A percentile compares a stretch with the other conserved stretches of the same genome.
Evolutionary conservation across 2,113 vertebrate species (phyloP).

Genomic region (Prunella fulvescens): DNA sequence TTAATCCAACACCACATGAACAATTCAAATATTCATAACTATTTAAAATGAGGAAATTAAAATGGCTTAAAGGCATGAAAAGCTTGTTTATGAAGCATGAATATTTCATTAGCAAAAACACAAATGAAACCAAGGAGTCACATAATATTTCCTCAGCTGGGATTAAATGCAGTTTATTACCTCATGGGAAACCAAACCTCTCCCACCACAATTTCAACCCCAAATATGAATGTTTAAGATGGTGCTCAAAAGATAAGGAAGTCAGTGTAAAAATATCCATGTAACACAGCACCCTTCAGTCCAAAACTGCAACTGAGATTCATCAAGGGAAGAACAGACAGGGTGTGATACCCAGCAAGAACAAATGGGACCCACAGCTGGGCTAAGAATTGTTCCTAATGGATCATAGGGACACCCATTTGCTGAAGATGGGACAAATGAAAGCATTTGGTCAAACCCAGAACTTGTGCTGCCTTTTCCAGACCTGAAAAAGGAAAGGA

Average conservation of each 20-base stretch:
- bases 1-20: neutral
- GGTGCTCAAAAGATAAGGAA: neutral
- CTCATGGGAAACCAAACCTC: neutral
- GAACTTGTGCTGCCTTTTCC: neutral
- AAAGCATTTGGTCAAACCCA: neutral
- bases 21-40: neutral
- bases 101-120: constrained; percentile 18
- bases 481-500: neutral
- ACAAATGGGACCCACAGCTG: neutral
- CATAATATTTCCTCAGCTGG: neutral
- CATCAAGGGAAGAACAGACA: neutral
- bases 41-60: constrained; percentile 7
- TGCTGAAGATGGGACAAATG: neutral
- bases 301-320: neutral
- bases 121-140: neutral
- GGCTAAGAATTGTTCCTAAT: neutral
- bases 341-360: neutral
- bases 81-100: neutral
- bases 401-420: neutral
- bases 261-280: rapidly evolving
- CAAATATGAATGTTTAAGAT: neutral
- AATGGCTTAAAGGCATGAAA: constrained; percentile 30
- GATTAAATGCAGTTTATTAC: neutral
- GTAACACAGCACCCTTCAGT: neutral
- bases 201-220: neutral